Conservation (phyloP, 2,888 invertebrate species). For the Campopleginae sp. region DNA sequence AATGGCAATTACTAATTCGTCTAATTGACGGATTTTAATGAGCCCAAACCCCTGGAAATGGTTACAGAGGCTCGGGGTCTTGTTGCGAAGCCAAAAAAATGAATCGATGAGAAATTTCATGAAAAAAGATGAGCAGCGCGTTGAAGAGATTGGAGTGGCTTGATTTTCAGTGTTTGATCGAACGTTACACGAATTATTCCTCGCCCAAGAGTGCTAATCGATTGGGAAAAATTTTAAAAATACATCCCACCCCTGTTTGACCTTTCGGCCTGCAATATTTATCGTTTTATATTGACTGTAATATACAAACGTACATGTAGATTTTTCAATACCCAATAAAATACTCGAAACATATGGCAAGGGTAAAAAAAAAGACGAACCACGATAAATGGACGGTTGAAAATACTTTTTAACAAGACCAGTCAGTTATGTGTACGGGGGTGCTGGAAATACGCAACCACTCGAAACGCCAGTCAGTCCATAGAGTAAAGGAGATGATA, state of each 20-base stretch:
- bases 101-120: neutral
- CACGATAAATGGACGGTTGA: conserved; percentile 48
- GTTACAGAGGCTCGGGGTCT: neutral
- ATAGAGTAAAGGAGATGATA: conserved; percentile 57
- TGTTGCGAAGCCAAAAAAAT: neutral
- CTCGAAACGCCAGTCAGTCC: conserved; percentile 56
- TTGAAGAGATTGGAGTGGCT: conserved; percentile 4
- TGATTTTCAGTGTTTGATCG: neutral
- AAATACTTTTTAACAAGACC: conserved; percentile 64
- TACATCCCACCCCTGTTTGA: conserved; percentile 6
- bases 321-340: conserved; percentile 40
- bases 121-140: neutral
- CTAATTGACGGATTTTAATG: neutral
- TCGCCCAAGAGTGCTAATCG: conserved; percentile 21
- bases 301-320: conserved; percentile 9
- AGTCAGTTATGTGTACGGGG: conserved; percentile 50
- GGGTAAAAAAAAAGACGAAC: conserved; percentile 63
- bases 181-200: neutral
- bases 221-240: neutral
- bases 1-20: too few species aligned
- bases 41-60: neutral
- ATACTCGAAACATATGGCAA: conserved; percentile 48
- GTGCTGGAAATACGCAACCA: conserved; percentile 45
- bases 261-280: conserved; percentile 12
- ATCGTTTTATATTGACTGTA: neutral